A percentile compares a stretch with the other conserved stretches of the same genome.
These are phyloP conservation scores for Campoplex capitator DNA, from an alignment of 2,888 invertebrate genomes.

Conservation along the genomic window DNA sequence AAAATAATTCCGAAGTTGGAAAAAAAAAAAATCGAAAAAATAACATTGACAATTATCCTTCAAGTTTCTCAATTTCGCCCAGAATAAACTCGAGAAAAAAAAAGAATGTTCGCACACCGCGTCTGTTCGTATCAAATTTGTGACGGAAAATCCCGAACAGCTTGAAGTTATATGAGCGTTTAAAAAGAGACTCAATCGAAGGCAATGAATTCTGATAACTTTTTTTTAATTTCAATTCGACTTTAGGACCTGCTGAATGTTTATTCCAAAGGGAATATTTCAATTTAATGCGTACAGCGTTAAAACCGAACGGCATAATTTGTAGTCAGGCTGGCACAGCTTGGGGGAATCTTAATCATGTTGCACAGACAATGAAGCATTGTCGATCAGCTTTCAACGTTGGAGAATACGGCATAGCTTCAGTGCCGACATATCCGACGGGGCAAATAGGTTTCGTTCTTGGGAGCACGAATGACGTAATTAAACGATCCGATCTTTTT, in stretches of 20 bases:
- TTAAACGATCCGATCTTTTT: slow-evolving; percentile 69
- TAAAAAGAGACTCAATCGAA: background rate
- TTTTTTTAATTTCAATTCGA: background rate
- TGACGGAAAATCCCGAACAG: too few species aligned
- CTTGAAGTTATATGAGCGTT: too few species aligned
- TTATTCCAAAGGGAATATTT: slow-evolving; percentile 94
- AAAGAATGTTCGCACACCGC: too few species aligned
- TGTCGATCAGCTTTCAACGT: slow-evolving; percentile 92
- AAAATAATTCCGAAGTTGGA: too few species aligned
- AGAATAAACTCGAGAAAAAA: too few species aligned
- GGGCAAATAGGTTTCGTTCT: slow-evolving; percentile 98
- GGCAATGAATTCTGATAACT: background rate
- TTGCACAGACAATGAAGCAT: slow-evolving; percentile 90
- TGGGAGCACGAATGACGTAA: slow-evolving; percentile 90
- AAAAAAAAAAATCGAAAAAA: too few species aligned
- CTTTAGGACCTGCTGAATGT: slow-evolving; percentile 88
- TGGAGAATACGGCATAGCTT: slow-evolving; percentile 92
- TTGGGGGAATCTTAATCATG: slow-evolving; percentile 93
- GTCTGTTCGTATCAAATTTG: too few species aligned
- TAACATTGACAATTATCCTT: too few species aligned
- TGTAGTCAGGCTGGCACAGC: slow-evolving; percentile 94
- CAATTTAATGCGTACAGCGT: slow-evolving; percentile 92
- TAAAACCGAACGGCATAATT: slow-evolving; percentile 95
- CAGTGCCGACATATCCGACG: slow-evolving; percentile 98
- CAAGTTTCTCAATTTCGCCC: too few species aligned